These are phyloP conservation scores for Trichomycterus rosablanca DNA, from an alignment of 2,113 vertebrate species.

Conservation along the genomic window DNA sequence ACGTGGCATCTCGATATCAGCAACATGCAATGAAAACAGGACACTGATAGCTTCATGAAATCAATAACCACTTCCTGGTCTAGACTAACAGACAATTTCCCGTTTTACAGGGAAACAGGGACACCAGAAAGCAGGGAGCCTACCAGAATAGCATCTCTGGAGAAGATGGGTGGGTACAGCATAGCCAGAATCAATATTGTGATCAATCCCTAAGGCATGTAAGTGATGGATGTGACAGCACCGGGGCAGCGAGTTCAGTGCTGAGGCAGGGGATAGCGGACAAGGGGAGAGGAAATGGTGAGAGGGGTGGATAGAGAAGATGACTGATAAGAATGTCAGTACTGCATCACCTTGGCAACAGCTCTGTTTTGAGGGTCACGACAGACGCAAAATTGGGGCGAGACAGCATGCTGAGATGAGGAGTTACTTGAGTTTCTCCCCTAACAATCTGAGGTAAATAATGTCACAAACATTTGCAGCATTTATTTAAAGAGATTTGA, in stretches of 20 bases:
- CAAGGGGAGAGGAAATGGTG: constrained; percentile 25
- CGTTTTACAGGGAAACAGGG: constrained; percentile 26
- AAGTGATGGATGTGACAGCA: constrained; percentile 41
- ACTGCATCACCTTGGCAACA: constrained; percentile 26
- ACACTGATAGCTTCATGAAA: constrained; percentile 17
- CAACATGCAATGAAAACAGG: constrained; percentile 9
- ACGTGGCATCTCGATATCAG: neutral
- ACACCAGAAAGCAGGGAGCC: constrained; percentile 30
- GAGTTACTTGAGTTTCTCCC: constrained; percentile 12
- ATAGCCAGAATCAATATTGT: constrained; percentile 53
- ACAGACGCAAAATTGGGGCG: neutral
- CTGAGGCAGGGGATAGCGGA: constrained; percentile 13
- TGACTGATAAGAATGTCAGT: constrained; percentile 31
- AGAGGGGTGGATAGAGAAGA: constrained; percentile 2
- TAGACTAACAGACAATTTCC: constrained; percentile 27
- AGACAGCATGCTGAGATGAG: neutral
- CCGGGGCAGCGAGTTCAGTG: constrained; percentile 32
- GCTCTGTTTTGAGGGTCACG: constrained; percentile 15
- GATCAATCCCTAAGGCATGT: constrained; percentile 50
- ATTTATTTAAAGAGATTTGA: no score
- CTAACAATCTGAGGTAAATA: no score
- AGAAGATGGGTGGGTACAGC: constrained; percentile 38
- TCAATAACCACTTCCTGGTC: constrained; percentile 25
- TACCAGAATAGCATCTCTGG: constrained; percentile 34
- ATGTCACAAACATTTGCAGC: no score